Percentiles rank a stretch among this genome's conserved stretches.
Evolutionary conservation across 2,888 invertebrate genomes (phyloP).

Genomic region (Allacma fusca): DNA sequence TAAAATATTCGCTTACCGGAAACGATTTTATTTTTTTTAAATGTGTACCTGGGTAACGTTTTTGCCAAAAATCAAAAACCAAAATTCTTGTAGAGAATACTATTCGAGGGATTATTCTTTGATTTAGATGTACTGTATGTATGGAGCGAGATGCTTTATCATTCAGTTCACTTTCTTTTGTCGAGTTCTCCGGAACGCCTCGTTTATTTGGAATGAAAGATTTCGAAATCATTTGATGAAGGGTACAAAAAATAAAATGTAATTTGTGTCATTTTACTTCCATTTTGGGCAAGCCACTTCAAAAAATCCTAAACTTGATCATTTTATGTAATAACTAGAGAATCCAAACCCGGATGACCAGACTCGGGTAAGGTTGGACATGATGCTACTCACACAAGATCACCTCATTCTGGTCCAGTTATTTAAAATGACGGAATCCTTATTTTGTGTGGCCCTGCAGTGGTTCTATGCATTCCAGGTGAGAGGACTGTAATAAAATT

Average conservation of each 20-base stretch:
- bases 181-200: slow-evolving; percentile 36
- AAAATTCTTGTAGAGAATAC: no score
- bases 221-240: slow-evolving; percentile 24
- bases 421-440: slow-evolving; percentile 46
- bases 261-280: no score
- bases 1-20: no score
- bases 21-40: no score
- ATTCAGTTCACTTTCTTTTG: slow-evolving; percentile 45
- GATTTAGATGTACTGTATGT: slow-evolving; percentile 41
- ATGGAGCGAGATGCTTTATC: slow-evolving; percentile 38
- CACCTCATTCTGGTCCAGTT: slow-evolving; percentile 46
- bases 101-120: no score
- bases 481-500: not conserved
- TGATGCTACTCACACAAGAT: slow-evolving; percentile 41
- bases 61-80: no score
- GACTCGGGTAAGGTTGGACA: slow-evolving; percentile 11
- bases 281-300: no score
- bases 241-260: no score
- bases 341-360: not conserved
- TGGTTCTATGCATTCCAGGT: slow-evolving; percentile 43
- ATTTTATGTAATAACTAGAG: no score
- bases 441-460: slow-evolving; percentile 39
- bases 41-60: no score
- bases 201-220: slow-evolving; percentile 45
- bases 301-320: no score